Base-by-base conservation (phyloP, 1,140 invertebrate genomes). In the Prorops nasuta region DNA sequence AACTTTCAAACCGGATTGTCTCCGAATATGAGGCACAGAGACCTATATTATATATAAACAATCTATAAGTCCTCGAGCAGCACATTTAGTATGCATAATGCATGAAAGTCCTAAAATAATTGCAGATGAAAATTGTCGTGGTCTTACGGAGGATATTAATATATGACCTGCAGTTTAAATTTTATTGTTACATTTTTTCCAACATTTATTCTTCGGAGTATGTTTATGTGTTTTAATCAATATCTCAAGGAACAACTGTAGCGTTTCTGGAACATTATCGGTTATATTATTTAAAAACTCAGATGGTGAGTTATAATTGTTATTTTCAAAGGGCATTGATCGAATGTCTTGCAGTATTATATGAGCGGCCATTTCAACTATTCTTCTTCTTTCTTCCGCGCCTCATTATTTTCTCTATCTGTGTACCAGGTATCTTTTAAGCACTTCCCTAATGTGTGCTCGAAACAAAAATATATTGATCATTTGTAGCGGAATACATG, bases 81-180 rank as follows among this genome's bases (percentile, higher is more conserved):
- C 3, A 24, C 9, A 42, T 42, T 28, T 42, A 6, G 3, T 22
- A 14, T 42, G 19, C 3, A 42, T 22, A 8, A 42, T 24, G n/a
- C 3, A 6, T 3, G 40, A 21, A 22, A 42, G 40, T 24, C 34
- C 34, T 35, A 35, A 35, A 8, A 35, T 4, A n/a, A 35, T 10
- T 15, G 9, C 6, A n/a, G 34, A 35, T 9, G 34, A 35, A 35
- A 35, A 35, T 35, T 6, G 14, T 35, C 34, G 34, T 14, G 44
- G 44, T 46, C 44, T 35, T 36, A 46, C 44, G 12, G 44, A 46
- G 20, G 44, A 17, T 32, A 46, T 46, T 46, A 46, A 46, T 36
- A 38, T 46, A 37, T 46, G 34, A 32, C 31, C 44, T 22, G 19
- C 34, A 46, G 44, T 37, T 6, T 36, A 18, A 38, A 46, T 20